Evolutionary conservation across 2,888 invertebrate species (phyloP), one percentile per base, ranked within the genome.

Genomic region (Julus scanicus): DNA sequence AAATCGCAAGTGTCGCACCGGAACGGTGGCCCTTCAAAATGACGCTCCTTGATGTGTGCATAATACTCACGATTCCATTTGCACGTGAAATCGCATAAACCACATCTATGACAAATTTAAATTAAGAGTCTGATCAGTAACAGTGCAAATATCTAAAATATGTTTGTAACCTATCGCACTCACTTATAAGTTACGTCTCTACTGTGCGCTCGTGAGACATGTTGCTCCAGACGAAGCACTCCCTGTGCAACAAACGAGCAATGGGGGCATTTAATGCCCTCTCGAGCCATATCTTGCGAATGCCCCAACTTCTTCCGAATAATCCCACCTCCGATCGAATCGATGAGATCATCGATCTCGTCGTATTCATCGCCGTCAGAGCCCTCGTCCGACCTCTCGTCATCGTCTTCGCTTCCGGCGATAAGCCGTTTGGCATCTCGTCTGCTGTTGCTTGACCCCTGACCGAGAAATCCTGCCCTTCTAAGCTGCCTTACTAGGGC

Each of bases 21-120:
- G 91, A 93, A 94, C n/a, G 95, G 94, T n/a, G 94, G 94, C 29
- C 94, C 94, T 86, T 92, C 92, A 91, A 94, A 94, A 91, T 94
- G 94, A 40, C 92, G 92, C 71, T 88, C 86, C 90, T 94, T 94
- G 94, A 94, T 94, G 90, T 95, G 95, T 89, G 93, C 92, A 90
- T 94, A 93, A 91, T 94, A 95, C 90, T 94, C 94, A 53, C 94
- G 93, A 90, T 94, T 94, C 93, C 94, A 94, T 90, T 94, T 94
- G 90, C 94, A 94, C 85, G 94, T 93, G 91, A 94, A 95, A n/a
- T 93, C 93, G 91, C 95, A 95, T 87, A 94, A 91, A 57, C 94
- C 94, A 91, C 95, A 95, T 83, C 88, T 88, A 29, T 2, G 29
- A 40, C 53, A 48, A 17, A 84, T 44, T 49, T 15, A n/a, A 86